Evolutionary conservation across 1,140 invertebrate species (phyloP).

Genomic region (Episyrphus balteatus): DNA sequence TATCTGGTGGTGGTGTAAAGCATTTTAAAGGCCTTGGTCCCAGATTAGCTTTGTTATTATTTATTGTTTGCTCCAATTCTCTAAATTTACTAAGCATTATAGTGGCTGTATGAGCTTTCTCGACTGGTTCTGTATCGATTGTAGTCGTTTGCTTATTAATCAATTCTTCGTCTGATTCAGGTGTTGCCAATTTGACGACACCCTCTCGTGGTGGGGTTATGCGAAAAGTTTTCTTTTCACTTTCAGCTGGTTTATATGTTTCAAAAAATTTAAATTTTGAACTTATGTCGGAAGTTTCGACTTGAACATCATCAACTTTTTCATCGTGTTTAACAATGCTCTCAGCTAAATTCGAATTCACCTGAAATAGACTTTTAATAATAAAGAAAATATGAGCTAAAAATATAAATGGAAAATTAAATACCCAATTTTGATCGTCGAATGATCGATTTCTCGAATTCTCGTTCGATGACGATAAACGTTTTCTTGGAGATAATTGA

Average conservation of each 20-base stretch:
- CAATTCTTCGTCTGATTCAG: constrained; percentile 4
- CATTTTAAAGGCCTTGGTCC: constrained; percentile 73
- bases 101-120: constrained; percentile 61
- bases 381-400: no score
- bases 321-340: constrained; percentile 63
- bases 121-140: constrained; percentile 39
- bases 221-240: constrained; percentile 59
- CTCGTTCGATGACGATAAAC: not conserved
- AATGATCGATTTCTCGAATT: not conserved
- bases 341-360: constrained; percentile 21
- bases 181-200: constrained; percentile 44
- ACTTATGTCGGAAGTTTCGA: constrained; percentile 69
- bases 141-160: not conserved
- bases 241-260: constrained; percentile 62
- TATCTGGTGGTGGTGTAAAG: constrained; percentile 78
- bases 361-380: no score
- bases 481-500: constrained; percentile 30
- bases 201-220: constrained; percentile 76
- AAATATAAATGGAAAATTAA: no score
- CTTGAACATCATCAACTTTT: constrained; percentile 59
- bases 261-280: constrained; percentile 87
- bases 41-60: constrained; percentile 38
- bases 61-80: constrained; percentile 66
- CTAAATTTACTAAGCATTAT: constrained; percentile 79
- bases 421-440: no score